Evolutionary conservation across 1,140 invertebrate species (phyloP).

Genomic region (Trichonephila clavata): DNA sequence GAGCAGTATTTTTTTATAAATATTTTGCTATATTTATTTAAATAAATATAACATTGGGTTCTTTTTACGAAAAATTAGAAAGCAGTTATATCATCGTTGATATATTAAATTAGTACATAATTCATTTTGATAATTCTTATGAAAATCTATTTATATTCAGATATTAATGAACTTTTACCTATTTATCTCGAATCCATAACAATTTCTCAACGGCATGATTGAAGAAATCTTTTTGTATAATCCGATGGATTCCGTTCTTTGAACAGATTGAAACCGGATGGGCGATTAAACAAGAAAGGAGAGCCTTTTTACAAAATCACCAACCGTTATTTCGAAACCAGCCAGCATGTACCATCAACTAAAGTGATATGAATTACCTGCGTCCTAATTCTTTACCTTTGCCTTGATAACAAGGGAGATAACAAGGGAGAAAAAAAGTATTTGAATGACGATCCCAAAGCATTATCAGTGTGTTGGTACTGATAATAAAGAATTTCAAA

Average conservation of each 20-base stretch:
- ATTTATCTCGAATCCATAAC: background rate
- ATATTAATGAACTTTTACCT: background rate
- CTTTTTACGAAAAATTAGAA: too few relatives aligned
- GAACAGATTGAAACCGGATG: background rate
- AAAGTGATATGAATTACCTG: background rate
- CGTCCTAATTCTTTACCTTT: background rate
- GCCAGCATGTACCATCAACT: background rate
- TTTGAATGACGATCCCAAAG: background rate
- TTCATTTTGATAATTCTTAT: too few relatives aligned
- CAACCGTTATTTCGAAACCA: background rate
- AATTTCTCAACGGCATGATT: background rate
- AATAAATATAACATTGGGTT: too few relatives aligned
- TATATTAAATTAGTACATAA: too few relatives aligned
- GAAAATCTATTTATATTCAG: too few relatives aligned
- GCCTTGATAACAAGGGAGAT: background rate
- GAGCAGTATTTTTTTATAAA: too few relatives aligned
- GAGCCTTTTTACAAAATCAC: background rate
- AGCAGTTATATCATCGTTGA: too few relatives aligned
- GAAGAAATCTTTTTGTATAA: too few relatives aligned
- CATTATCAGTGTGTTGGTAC: background rate
- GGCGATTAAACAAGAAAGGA: background rate
- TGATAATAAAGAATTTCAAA: background rate
- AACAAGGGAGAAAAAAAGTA: background rate
- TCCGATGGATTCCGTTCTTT: background rate
- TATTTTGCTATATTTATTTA: too few relatives aligned